phyloP scores from a whole-genome alignment of 2,888 invertebrate genomes.

The Eilema caniola region DNA sequence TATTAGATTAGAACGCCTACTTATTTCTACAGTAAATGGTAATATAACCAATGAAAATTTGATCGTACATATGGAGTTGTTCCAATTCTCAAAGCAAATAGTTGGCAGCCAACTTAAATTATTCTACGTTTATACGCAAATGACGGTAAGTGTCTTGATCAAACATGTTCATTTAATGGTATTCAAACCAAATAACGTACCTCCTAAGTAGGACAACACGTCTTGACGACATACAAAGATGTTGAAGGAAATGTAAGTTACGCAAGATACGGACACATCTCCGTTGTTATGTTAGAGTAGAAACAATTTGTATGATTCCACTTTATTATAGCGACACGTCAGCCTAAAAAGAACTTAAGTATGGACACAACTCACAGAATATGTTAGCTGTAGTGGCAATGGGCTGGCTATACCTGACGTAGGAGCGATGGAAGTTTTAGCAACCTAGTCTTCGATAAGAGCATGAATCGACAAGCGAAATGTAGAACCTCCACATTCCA shows the following conservation, averaged over 20 bases:
- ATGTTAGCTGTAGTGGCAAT: no score
- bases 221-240: constrained; percentile 18
- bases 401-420: no score
- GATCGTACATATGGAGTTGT: background rate
- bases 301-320: constrained; percentile 54
- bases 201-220: constrained; percentile 11
- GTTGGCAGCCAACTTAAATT: background rate
- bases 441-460: no score
- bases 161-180: background rate
- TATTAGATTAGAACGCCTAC: background rate
- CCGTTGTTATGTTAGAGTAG: constrained; percentile 49
- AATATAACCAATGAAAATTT: background rate
- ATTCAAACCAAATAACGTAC: constrained; percentile 2
- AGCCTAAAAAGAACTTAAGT: background rate
- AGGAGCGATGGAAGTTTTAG: no score
- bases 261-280: constrained; percentile 40
- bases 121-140: background rate
- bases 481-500: no score
- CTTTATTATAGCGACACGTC: constrained; percentile 42
- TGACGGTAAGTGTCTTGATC: background rate
- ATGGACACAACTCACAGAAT: no score
- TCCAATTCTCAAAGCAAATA: constrained; percentile 1
- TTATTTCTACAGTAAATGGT: background rate
- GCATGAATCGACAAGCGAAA: no score
- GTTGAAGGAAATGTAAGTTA: constrained; percentile 32